phyloP scores from a whole-genome alignment of 2,888 invertebrate genomes.

The Gibbula magus region DNA sequence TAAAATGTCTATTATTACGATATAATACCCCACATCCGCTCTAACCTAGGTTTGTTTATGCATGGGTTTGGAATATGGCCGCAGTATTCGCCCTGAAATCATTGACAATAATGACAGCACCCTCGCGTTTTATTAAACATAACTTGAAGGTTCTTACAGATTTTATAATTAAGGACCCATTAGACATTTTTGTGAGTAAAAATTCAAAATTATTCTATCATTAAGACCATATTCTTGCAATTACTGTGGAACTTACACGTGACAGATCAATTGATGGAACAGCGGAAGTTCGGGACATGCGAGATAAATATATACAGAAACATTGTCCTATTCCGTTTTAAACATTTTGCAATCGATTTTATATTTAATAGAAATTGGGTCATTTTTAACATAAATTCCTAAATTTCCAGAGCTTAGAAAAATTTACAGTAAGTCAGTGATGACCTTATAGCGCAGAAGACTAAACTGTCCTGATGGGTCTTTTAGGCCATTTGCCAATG shows the following conservation, averaged over 20 bases:
- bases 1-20: neutral
- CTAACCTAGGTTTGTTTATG: neutral
- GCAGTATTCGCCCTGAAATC: neutral
- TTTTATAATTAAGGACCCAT: neutral
- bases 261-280: neutral
- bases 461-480: too few species aligned
- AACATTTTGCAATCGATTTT: too few species aligned
- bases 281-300: neutral
- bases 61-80: conserved; percentile 1
- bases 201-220: neutral
- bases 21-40: neutral
- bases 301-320: neutral
- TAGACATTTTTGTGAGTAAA: neutral
- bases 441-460: too few species aligned
- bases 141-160: neutral
- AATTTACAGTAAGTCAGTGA: too few species aligned
- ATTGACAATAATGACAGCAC: neutral
- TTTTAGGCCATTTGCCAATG: neutral
- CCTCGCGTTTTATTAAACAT: neutral
- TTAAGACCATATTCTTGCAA: neutral
- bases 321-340: too few species aligned
- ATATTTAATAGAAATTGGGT: too few species aligned
- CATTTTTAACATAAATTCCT: too few species aligned
- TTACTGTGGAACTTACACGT: neutral
- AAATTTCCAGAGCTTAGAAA: too few species aligned